Evolutionary conservation across 2,797 vertebrate species (phyloP).

Genomic region (Muraenolepis orangiensis): DNA sequence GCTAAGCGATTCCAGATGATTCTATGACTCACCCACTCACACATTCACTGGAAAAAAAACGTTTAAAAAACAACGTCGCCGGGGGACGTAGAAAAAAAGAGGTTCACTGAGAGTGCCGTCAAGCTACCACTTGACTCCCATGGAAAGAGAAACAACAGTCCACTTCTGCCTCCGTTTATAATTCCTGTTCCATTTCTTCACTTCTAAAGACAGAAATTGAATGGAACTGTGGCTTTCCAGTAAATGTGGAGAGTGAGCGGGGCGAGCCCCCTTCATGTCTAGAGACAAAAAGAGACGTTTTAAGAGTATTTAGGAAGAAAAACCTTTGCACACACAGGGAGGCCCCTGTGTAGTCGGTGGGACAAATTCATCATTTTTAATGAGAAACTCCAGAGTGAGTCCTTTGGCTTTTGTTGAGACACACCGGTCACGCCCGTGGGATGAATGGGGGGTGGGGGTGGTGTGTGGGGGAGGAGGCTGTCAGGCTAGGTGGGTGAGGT

Average conservation of each 20-base stretch:
- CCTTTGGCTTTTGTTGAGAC: constrained; percentile 22
- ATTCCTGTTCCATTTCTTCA: constrained; percentile 44
- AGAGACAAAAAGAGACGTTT: constrained; percentile 34
- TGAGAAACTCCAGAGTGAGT: constrained; percentile 53
- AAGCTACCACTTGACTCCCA: constrained; percentile 37
- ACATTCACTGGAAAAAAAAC: constrained; percentile 48
- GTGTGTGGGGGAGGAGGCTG: constrained; percentile 1
- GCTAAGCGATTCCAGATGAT: constrained; percentile 73
- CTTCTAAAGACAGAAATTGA: constrained; percentile 38
- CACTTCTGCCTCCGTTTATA: constrained; percentile 35
- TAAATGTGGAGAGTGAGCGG: constrained; percentile 22
- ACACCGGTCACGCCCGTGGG: constrained; percentile 4
- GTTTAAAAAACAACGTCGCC: constrained; percentile 17
- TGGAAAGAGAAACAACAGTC: constrained; percentile 62
- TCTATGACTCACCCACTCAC: constrained; percentile 52
- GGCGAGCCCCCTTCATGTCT: constrained; percentile 44
- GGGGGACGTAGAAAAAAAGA: not conserved
- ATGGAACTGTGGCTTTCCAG: constrained; percentile 45
- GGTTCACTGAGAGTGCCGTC: no score
- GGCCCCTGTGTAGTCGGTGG: constrained; percentile 25
- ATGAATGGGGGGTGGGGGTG: constrained; percentile 33
- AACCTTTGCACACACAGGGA: constrained; percentile 1
- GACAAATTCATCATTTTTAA: constrained; percentile 59
- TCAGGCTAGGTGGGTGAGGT: constrained; percentile 23
- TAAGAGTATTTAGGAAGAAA: not conserved